phyloP scores from a whole-genome alignment of 2,888 invertebrate species.

The Aproaerema taeniolella region DNA sequence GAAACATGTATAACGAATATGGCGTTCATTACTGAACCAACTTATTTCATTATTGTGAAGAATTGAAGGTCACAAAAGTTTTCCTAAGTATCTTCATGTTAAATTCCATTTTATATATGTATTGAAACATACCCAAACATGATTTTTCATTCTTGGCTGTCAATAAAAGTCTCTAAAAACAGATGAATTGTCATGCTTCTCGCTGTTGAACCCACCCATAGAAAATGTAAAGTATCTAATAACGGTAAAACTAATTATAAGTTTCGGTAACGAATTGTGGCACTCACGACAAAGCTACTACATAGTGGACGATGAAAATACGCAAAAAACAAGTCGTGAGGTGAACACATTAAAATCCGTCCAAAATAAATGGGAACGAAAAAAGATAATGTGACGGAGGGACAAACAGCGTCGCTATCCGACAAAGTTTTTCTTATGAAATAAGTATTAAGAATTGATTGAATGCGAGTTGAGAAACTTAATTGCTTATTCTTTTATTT shows the following conservation, averaged over 20 bases:
- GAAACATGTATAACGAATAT: slow-evolving; percentile 41
- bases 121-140: slow-evolving; percentile 27
- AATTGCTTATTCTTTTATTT: slow-evolving; percentile 1
- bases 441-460: neutral
- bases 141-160: neutral
- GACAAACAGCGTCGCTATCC: slow-evolving; percentile 26
- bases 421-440: slow-evolving; percentile 12
- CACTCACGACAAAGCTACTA: slow-evolving; percentile 56
- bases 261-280: slow-evolving; percentile 59
- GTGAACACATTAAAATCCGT: slow-evolving; percentile 49
- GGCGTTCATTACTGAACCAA: slow-evolving; percentile 27
- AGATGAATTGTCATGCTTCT: slow-evolving; percentile 46
- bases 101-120: too few relatives aligned
- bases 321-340: slow-evolving; percentile 61
- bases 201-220: slow-evolving; percentile 48
- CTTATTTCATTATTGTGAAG: neutral
- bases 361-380: slow-evolving; percentile 37
- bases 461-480: neutral
- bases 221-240: slow-evolving; percentile 53
- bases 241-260: slow-evolving; percentile 71
- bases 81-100: neutral
- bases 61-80: neutral
- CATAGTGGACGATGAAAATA: slow-evolving; percentile 45
- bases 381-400: slow-evolving; percentile 38
- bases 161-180: too few relatives aligned